phyloP scores from a whole-genome alignment of 2,797 vertebrate genomes.

The Avahi laniger region DNA sequence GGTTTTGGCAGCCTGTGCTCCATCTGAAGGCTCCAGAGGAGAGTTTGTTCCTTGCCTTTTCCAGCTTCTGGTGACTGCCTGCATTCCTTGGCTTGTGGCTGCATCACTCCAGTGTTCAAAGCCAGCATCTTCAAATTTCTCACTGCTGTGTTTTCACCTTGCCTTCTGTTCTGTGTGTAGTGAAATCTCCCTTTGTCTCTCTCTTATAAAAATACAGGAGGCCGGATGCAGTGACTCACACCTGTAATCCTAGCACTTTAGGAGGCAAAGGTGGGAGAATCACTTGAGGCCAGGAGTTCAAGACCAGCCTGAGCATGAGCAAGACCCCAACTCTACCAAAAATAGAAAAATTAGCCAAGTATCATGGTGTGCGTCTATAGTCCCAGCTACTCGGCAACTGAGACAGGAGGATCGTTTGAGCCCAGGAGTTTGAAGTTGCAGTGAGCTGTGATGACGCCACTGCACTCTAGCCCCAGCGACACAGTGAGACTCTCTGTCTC shows the following conservation, averaged over 20 bases:
- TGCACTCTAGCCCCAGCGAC: too few species aligned
- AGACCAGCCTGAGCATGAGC: not conserved
- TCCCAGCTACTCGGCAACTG: not conserved
- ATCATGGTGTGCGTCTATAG: not conserved
- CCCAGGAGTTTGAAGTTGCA: too few species aligned
- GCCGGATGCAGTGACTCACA: not conserved
- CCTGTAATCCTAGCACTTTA: not conserved
- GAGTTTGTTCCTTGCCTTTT: not conserved
- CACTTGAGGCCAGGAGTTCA: not conserved
- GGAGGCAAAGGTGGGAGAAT: not conserved
- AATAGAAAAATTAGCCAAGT: not conserved
- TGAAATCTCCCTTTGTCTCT: not conserved
- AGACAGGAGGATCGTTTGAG: too few species aligned
- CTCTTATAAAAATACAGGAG: not conserved
- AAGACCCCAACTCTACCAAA: not conserved
- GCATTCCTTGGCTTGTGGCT: too few species aligned
- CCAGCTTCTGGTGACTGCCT: not conserved
- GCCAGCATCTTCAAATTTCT: not conserved
- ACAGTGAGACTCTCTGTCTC: too few species aligned
- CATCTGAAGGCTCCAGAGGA: not conserved
- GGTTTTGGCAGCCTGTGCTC: not conserved
- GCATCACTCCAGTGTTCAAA: not conserved
- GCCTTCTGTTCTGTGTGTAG: not conserved
- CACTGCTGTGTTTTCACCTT: not conserved
- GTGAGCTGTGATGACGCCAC: too few species aligned